Evolutionary conservation across 1,140 invertebrate species (phyloP).

Genomic region (Theocolax elegans): DNA sequence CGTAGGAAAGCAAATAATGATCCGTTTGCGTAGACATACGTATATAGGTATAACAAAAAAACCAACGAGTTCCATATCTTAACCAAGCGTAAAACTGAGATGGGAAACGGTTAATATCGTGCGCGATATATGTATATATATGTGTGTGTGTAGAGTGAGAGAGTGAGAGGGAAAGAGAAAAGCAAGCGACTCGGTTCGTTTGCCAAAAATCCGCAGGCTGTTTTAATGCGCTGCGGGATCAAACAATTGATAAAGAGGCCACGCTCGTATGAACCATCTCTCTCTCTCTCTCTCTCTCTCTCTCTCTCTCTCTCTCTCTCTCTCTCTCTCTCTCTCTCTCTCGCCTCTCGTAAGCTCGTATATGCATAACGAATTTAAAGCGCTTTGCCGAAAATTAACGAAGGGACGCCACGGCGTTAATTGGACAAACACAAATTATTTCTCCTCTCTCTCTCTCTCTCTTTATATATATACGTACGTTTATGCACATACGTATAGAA

Average conservation of each 20-base stretch:
- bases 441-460: not conserved
- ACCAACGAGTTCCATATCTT: not conserved
- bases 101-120: constrained; percentile 9
- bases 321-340: no score
- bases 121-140: no score
- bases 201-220: constrained; percentile 1
- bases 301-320: no score
- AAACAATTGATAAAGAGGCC: constrained; percentile 7
- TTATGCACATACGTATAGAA: no score
- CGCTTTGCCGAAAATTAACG: constrained; percentile 30
- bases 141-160: no score
- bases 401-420: constrained; percentile 5
- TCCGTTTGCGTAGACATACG: no score
- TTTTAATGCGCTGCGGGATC: constrained; percentile 24
- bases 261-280: not conserved
- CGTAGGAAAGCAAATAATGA: no score
- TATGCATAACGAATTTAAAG: constrained; percentile 21
- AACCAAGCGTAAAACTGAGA: not conserved
- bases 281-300: no score
- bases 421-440: constrained; percentile 33
- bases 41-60: no score
- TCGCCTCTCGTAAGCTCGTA: not conserved
- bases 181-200: not conserved
- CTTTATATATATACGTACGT: not conserved
- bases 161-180: no score